Conservation (phyloP, 2,888 invertebrate genomes). For the Barypeithes pellucidus region DNA sequence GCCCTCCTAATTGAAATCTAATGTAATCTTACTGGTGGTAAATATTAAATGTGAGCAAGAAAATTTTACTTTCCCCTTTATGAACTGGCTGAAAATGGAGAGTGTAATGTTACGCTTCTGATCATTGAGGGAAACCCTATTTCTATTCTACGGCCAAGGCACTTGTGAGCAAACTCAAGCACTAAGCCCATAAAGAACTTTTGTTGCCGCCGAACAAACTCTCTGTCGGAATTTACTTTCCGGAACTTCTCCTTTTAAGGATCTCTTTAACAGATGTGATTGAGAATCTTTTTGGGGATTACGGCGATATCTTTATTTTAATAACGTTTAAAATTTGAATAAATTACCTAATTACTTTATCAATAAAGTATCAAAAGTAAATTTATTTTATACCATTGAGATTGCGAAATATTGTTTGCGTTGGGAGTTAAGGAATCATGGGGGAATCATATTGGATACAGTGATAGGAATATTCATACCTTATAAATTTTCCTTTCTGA, state of each 20-base stretch:
- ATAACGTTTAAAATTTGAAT: slow-evolving; percentile 5
- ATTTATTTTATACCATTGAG: neutral
- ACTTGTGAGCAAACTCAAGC: slow-evolving; percentile 16
- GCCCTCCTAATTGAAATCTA: too few species aligned
- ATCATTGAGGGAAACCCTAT: neutral
- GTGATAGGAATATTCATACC: too few species aligned
- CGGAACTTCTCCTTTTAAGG: slow-evolving; percentile 11
- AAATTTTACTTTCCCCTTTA: neutral
- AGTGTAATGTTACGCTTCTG: neutral
- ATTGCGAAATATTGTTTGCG: too few species aligned
- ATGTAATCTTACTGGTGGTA: too few species aligned
- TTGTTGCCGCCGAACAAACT: slow-evolving; percentile 10
- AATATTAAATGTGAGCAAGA: too few species aligned
- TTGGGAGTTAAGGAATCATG: too few species aligned
- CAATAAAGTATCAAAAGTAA: neutral
- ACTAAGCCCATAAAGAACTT: slow-evolving; percentile 16
- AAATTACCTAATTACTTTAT: neutral
- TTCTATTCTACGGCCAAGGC: slow-evolving; percentile 1
- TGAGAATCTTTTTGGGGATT: slow-evolving; percentile 12
- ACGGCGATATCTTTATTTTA: slow-evolving; percentile 4
- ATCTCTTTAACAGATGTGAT: slow-evolving; percentile 15
- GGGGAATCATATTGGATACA: too few species aligned
- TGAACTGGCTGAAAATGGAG: neutral
- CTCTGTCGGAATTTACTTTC: slow-evolving; percentile 1
- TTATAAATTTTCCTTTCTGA: too few species aligned